These are phyloP conservation scores for Oncorhynchus tshawytscha DNA, from an alignment of 2,113 vertebrate genomes.

Conservation along the genomic window DNA sequence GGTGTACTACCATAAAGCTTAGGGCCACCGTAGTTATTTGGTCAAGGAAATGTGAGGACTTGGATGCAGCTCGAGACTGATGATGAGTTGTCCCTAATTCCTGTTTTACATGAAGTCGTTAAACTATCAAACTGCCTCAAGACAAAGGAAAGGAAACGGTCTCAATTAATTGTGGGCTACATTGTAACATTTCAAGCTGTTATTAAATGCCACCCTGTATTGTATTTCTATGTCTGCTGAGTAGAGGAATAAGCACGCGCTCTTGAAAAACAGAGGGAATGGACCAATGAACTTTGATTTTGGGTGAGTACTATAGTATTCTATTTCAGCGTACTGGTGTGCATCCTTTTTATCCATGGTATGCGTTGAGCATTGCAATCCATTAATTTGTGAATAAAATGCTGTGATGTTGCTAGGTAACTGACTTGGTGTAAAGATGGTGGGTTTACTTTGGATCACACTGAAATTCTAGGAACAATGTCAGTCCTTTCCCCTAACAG, in stretches of 20 bases:
- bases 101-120: constrained; percentile 31
- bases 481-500: not conserved
- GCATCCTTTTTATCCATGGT: constrained; percentile 36
- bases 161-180: constrained; percentile 35
- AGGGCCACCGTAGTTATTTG: no score
- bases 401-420: constrained; percentile 75
- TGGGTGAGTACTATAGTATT: constrained; percentile 20
- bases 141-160: constrained; percentile 45
- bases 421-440: constrained; percentile 29
- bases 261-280: constrained; percentile 6
- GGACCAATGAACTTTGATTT: constrained; percentile 44
- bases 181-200: constrained; percentile 35
- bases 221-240: constrained; percentile 5
- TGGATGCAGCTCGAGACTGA: not conserved
- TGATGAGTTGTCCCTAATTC: not conserved
- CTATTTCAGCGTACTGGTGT: constrained; percentile 2
- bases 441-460: constrained; percentile 68
- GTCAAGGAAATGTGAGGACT: not conserved
- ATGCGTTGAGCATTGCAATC: constrained; percentile 55
- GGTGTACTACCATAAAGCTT: not conserved
- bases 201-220: not conserved
- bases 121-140: constrained; percentile 23
- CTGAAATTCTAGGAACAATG: not conserved
- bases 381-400: constrained; percentile 58
- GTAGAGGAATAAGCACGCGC: not conserved